Evolutionary conservation across 2,797 vertebrate genomes (phyloP), one percentile per base, ranked within the genome.

Genomic region (Crenichthys baileyi): DNA sequence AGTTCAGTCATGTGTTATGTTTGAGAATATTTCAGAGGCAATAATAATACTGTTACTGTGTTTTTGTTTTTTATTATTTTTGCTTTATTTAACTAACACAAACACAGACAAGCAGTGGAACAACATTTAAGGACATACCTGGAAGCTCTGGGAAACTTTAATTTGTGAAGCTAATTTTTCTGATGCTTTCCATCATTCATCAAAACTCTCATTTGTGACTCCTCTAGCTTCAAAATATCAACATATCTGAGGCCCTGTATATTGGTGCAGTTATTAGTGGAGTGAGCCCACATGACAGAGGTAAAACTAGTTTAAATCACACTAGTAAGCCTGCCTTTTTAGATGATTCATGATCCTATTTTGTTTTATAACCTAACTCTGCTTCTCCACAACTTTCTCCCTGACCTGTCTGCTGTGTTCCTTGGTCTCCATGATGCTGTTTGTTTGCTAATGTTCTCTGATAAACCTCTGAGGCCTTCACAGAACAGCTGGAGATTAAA

Each of bases 1-100:
- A 81, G 74, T 39, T 81, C 55, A 72, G 73, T 60, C n/a, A 12
- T 44, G 20, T 58, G 41, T 53, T n/a, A 20, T 53, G 50, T 75
- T 72, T 68, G 20, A 75, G 70, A 78, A 77, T 73, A 70, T 68
- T 56, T 50, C 36, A 67, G 63, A 22, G 36, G 36, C 9, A 73
- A 67, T 3, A 72, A 73, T 76, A 76, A 71, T 24, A 82, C 8
- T 53, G 63, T 61, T 61, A 74, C 24, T 48, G 5, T 58, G 5
- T 7, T 15, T 22, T 41, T 29, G 5, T 26, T 29, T 9, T 12
- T 72, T 22, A 36, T 50, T 53, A 6, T 36, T 67, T 12, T 39
- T 44, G 39, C 22, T 13, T 44, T 22, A 44, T 41, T 67, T 67
- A 41, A 65, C 7, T 65, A n/a, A 36, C 36, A 36, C 36, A 36